Percentiles rank a stretch among this genome's conserved stretches.
These are phyloP conservation scores for Hemibagrus guttatus DNA, from an alignment of 2,797 vertebrate genomes.

Conservation along the genomic window DNA sequence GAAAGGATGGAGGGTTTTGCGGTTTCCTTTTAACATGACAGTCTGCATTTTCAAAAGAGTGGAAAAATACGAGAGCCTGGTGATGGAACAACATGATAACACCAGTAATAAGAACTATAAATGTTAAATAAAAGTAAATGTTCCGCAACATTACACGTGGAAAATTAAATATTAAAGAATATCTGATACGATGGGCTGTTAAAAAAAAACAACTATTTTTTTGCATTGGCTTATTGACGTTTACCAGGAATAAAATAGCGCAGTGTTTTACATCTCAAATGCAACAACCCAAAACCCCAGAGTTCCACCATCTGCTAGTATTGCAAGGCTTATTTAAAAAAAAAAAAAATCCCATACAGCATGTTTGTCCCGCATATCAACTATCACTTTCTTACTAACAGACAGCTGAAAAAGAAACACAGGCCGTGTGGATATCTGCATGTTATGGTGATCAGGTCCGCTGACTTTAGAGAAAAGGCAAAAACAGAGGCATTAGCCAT, in stretches of 20 bases:
- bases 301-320: not conserved
- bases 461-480: slow-evolving; percentile 27
- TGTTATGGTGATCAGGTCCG: slow-evolving; percentile 21
- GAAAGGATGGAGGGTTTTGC: not conserved
- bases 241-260: not conserved
- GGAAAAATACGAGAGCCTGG: not conserved
- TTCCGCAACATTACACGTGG: not conserved
- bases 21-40: not conserved
- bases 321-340: too few relatives aligned
- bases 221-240: not conserved
- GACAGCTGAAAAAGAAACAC: not conserved
- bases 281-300: not conserved
- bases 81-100: not conserved
- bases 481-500: slow-evolving; percentile 59
- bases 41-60: not conserved
- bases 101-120: not conserved
- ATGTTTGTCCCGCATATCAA: not conserved
- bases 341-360: too few relatives aligned
- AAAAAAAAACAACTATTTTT: not conserved
- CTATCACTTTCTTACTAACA: not conserved
- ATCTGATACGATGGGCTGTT: not conserved
- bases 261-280: not conserved
- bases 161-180: not conserved
- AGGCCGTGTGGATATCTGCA: not conserved
- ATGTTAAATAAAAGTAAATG: too few relatives aligned